These are phyloP conservation scores for Galemys pyrenaicus DNA, from an alignment of 2,113 vertebrate genomes.

Conservation along the genomic window DNA sequence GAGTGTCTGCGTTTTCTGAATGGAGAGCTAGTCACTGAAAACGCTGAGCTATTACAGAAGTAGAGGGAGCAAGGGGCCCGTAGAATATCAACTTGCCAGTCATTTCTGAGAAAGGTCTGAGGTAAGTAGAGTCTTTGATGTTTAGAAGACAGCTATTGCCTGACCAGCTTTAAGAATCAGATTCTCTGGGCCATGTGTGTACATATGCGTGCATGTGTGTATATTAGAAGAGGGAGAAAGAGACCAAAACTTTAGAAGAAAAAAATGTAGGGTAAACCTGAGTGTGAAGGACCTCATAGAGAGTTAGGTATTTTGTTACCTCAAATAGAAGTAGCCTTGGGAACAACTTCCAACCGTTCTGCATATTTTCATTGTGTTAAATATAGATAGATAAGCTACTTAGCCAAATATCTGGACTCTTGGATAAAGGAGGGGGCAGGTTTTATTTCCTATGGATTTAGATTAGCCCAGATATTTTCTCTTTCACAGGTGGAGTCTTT, in stretches of 20 bases:
- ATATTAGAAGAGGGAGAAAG: background rate
- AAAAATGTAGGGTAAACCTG: background rate
- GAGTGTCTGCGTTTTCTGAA: background rate
- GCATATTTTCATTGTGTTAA: background rate
- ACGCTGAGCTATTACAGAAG: background rate
- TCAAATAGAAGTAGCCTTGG: background rate
- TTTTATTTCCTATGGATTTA: slow-evolving; percentile 33
- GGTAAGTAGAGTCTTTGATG: background rate
- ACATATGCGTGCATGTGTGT: background rate
- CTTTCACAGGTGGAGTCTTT: slow-evolving; percentile 20
- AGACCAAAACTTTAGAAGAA: background rate
- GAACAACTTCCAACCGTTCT: background rate
- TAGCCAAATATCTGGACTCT: slow-evolving; percentile 19
- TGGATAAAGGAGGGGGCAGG: background rate
- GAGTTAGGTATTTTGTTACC: background rate
- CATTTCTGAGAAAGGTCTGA: background rate
- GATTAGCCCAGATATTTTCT: slow-evolving; percentile 48
- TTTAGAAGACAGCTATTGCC: background rate
- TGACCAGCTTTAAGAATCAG: background rate
- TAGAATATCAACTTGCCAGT: background rate
- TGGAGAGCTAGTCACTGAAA: background rate
- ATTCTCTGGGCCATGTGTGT: background rate
- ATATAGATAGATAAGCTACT: background rate
- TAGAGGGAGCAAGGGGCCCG: background rate
- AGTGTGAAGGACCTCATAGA: background rate